Conservation (phyloP, 2,113 vertebrate species). For the Cyphomyrus discorhynchus region DNA sequence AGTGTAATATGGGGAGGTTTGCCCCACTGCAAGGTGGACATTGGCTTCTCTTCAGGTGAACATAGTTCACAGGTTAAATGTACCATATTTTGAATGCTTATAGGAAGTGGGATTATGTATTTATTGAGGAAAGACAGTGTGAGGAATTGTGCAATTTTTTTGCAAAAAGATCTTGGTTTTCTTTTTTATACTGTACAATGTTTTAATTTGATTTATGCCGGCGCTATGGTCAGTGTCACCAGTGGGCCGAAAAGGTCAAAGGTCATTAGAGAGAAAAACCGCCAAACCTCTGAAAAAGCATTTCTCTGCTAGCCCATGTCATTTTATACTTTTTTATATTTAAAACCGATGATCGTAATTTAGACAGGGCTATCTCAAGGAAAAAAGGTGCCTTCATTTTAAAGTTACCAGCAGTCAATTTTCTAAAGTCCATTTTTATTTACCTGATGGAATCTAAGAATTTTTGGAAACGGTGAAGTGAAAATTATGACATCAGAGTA, state of each 20-base stretch:
- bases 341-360: constrained; percentile 11
- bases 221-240: constrained; percentile 22
- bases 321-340: constrained; percentile 37
- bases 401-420: constrained; percentile 34
- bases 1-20: neutral
- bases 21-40: constrained; percentile 18
- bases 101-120: constrained; percentile 27
- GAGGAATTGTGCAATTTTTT: neutral
- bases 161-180: constrained; percentile 22
- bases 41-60: constrained; percentile 23
- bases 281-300: neutral
- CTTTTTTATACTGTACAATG: constrained; percentile 22
- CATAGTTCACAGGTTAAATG: constrained; percentile 24
- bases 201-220: constrained; percentile 15
- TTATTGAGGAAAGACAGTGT: constrained; percentile 34
- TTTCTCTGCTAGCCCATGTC: neutral
- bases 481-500: neutral
- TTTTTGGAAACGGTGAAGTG: neutral
- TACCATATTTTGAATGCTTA: constrained; percentile 29
- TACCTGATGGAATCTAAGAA: neutral
- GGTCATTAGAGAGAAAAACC: neutral
- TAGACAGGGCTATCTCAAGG: constrained; percentile 23
- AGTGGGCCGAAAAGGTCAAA: constrained; percentile 1
- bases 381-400: constrained; percentile 43
- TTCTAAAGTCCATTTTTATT: neutral